Base-by-base conservation (phyloP, 2,797 vertebrate genomes). In the Xenops minutus region DNA sequence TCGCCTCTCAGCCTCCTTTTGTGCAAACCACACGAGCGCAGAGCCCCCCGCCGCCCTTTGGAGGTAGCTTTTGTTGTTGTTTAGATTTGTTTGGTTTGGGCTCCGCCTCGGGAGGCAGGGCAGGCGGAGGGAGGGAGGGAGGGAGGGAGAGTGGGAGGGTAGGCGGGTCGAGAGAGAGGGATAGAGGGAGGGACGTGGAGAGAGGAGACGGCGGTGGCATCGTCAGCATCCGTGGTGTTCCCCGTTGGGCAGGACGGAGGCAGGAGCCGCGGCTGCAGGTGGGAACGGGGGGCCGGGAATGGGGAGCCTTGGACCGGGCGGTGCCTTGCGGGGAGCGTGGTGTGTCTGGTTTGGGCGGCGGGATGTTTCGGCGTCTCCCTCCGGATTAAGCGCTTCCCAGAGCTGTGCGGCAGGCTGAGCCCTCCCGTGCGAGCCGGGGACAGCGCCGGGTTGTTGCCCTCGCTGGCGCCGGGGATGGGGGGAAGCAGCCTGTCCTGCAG, bases 31-130 rank as follows among this genome's bases (percentile, higher is more conserved):
- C 5, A 20, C 8, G 11, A 22, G 2, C 12, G 0, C 55, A 1
- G 1, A 27, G 0, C 1, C 4, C 18, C 0, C 0, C 9, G 2
- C 15, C 1, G 2, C 49, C 4, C 24, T 27, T 10, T 6, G 0
- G 0, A 2, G 3, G 3, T 5, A 4, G 0, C 0, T 14, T 21
- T 2, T 1, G 12, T 8, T 3, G 4, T 0, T 3, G 21, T 30
- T 49, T 2, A 7, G 2, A 10, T 41, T 23, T 2, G 1, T 23
- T 17, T 1, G 18, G 4, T 15, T 66, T 7, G 52, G 26, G 67
- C 59, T 8, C 73, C 80, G 73, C 73, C 80, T 41, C 30, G 4
- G 30, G 44, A 41, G 37, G 29, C n/a, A 32, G 41, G 27, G 79
- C 64, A 66, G 58, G 37, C 24, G 58, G 30, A 12, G 22, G 21